phyloP scores from a whole-genome alignment of 92 coral and sea anemone genomes.

The Bergia sp. region DNA sequence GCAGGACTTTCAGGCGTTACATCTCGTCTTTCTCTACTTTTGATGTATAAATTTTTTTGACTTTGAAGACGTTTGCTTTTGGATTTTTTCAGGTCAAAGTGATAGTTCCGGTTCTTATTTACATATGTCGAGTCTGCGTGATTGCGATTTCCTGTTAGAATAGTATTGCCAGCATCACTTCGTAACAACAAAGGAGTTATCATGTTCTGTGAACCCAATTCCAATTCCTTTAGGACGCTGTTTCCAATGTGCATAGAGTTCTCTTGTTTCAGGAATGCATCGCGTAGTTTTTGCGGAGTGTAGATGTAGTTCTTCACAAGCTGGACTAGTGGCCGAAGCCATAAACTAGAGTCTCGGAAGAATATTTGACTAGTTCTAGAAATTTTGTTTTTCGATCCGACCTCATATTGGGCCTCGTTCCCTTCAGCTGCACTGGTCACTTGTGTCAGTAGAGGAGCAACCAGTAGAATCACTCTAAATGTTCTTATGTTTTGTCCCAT shows the following conservation, averaged over 20 bases:
- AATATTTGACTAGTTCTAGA: not conserved
- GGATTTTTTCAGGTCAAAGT: not conserved
- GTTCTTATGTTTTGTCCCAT: not conserved
- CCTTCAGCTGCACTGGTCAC: not conserved
- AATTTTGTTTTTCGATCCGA: not conserved
- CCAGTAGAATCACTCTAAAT: not conserved
- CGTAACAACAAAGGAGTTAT: not conserved
- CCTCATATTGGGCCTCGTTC: not conserved
- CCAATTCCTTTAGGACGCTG: not conserved
- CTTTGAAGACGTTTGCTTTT: not conserved
- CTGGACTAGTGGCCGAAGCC: not conserved
- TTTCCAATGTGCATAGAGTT: not conserved
- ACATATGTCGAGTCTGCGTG: not conserved
- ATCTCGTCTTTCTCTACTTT: not conserved
- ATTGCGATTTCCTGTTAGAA: not conserved
- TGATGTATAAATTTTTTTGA: not conserved
- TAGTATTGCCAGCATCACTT: too few relatives aligned
- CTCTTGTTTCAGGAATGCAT: not conserved
- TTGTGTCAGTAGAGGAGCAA: not conserved
- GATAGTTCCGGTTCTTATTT: not conserved
- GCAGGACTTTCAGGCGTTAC: slow-evolving; percentile 15
- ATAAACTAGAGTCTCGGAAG: not conserved
- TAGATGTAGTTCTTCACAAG: not conserved
- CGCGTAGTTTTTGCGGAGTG: not conserved
- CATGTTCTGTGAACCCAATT: not conserved